Conservation (phyloP, 2,113 vertebrate species). For the Mobula hypostoma region DNA sequence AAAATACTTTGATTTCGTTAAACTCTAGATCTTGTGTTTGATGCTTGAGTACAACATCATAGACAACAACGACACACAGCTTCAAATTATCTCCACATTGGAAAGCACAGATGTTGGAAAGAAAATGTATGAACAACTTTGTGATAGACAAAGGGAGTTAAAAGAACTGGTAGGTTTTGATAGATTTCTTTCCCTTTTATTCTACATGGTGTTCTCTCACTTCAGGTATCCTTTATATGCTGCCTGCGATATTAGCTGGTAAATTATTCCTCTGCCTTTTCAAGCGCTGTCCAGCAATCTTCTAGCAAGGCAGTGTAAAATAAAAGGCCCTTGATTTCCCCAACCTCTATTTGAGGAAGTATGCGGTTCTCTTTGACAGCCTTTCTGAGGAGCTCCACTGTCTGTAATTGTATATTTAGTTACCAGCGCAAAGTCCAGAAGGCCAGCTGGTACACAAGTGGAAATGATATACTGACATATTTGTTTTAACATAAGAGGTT, state of each 20-base stretch:
- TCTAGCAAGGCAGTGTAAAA: not conserved
- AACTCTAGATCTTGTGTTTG: slow-evolving; percentile 82
- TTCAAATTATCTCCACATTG: slow-evolving; percentile 98
- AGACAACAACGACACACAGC: slow-evolving; percentile 95
- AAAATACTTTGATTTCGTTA: not conserved
- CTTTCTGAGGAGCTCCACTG: not conserved
- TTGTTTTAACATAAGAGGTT: not conserved
- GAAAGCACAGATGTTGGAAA: slow-evolving; percentile 92
- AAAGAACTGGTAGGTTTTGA: slow-evolving; percentile 84
- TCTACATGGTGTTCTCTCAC: not conserved
- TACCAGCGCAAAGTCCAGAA: not conserved
- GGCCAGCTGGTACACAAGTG: not conserved
- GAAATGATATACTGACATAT: not conserved
- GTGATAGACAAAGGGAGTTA: slow-evolving; percentile 89
- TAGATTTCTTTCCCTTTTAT: not conserved
- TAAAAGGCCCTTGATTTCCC: not conserved
- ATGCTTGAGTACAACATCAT: slow-evolving; percentile 99
- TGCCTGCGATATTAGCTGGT: not conserved
- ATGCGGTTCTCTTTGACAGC: not conserved
- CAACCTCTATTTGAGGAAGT: not conserved
- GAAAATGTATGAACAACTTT: slow-evolving; percentile 97
- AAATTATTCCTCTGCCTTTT: not conserved
- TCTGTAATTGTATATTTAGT: not conserved
- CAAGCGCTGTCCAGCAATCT: not conserved
- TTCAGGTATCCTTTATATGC: not conserved